Percentiles rank a stretch among this genome's conserved stretches.
Evolutionary conservation across 2,113 vertebrate species (phyloP).

Genomic region (Anhinga anhinga): DNA sequence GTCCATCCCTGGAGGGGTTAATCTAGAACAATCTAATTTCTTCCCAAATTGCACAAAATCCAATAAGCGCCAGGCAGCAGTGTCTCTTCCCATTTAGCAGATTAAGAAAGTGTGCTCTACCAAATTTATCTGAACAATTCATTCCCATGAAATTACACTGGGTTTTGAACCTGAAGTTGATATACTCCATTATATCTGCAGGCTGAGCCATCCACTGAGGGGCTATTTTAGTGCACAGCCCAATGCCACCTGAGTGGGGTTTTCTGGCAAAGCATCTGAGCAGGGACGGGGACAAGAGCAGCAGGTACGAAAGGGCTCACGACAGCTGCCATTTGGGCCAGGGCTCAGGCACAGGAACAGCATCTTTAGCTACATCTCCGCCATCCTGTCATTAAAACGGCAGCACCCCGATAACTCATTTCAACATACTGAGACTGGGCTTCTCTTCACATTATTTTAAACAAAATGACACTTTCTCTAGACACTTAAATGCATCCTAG

Average conservation of each 20-base stretch:
- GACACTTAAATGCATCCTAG: conserved; percentile 26
- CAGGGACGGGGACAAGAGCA: not conserved
- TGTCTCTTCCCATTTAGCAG: conserved; percentile 4
- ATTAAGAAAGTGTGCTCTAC: conserved; percentile 15
- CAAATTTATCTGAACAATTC: conserved; percentile 21
- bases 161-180: conserved; percentile 4
- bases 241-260: not conserved
- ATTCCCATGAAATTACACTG: not conserved
- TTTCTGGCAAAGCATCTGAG: not conserved
- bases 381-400: not conserved
- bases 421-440: not conserved
- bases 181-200: not conserved
- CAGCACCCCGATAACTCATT: not conserved
- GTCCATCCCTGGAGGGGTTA: conserved; percentile 20
- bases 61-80: not conserved
- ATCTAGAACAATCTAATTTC: conserved; percentile 39
- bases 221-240: not conserved
- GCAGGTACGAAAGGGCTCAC: not conserved
- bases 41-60: conserved; percentile 13
- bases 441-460: conserved; percentile 40
- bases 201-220: not conserved
- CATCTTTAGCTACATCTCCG: not conserved
- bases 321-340: accelerated
- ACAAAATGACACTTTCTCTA: conserved; percentile 29
- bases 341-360: not conserved